Evolutionary conservation across 2,888 invertebrate species (phyloP).

Genomic region (Papilio elwesi): DNA sequence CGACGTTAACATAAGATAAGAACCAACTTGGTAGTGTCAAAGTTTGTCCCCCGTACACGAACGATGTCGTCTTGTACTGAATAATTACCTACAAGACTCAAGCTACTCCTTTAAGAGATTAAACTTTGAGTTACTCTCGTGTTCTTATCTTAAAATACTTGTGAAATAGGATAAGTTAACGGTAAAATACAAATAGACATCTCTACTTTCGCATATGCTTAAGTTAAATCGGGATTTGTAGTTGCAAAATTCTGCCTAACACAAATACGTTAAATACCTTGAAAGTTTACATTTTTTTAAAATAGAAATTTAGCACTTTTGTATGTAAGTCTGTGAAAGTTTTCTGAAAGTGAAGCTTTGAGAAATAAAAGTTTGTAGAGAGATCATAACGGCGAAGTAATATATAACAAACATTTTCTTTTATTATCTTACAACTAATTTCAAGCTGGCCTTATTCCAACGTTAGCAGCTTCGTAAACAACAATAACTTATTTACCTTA

Average conservation of each 20-base stretch:
- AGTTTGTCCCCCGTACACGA: slow-evolving; percentile 5
- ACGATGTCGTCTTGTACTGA: slow-evolving; percentile 8
- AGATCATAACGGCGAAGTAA: neutral
- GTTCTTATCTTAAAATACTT: slow-evolving; percentile 8
- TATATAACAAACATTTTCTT: neutral
- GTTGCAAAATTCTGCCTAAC: neutral
- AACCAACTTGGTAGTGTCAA: neutral
- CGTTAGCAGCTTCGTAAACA: neutral
- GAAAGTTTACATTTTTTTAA: neutral
- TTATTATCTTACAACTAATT: neutral
- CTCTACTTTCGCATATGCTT: neutral
- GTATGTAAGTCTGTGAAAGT: too few species aligned
- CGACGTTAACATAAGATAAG: neutral
- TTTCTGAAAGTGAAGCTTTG: neutral
- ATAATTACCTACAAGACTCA: slow-evolving; percentile 13
- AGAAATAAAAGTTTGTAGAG: neutral
- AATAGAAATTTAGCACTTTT: too few species aligned
- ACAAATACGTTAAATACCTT: neutral
- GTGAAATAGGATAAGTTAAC: neutral
- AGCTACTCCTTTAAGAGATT: neutral
- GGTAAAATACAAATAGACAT: neutral
- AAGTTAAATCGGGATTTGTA: neutral
- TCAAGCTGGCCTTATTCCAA: neutral
- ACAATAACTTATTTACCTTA: slow-evolving; percentile 1
- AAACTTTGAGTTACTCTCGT: neutral